Evolutionary conservation across 2,113 vertebrate species (phyloP).

Genomic region (Erinaceus europaeus): DNA sequence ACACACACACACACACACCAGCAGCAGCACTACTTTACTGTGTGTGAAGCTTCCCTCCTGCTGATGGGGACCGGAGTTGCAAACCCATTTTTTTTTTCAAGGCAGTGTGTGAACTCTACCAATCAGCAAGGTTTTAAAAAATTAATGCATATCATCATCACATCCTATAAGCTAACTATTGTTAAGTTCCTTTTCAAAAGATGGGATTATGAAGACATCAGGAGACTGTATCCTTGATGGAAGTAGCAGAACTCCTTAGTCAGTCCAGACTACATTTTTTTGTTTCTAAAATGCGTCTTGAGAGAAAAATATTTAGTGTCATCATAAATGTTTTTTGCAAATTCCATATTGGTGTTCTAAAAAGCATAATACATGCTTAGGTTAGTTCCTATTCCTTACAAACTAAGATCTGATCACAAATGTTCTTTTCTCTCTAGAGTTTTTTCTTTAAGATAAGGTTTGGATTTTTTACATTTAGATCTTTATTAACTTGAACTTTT

Average conservation of each 20-base stretch:
- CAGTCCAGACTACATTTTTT: not conserved
- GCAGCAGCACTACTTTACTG: too few species aligned
- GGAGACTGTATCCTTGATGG: not conserved
- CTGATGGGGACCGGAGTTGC: too few species aligned
- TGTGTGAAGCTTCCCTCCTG: too few species aligned
- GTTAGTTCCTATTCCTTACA: not conserved
- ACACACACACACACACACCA: too few species aligned
- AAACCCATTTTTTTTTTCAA: too few species aligned
- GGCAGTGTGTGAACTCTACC: too few species aligned
- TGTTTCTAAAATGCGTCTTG: too few species aligned
- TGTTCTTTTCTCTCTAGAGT: not conserved
- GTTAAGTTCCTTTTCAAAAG: not conserved
- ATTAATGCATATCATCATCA: too few species aligned
- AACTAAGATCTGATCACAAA: not conserved
- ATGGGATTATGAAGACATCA: not conserved
- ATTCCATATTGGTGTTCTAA: not conserved
- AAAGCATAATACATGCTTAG: not conserved
- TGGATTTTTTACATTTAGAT: not conserved
- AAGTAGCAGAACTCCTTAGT: not conserved
- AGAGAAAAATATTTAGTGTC: not conserved
- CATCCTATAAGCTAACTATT: not conserved
- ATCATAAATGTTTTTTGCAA: not conserved
- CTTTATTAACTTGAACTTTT: conserved; percentile 30
- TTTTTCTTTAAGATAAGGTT: not conserved
- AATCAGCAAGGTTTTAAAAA: too few species aligned